A percentile compares a stretch with the other conserved stretches of the same genome.
These are phyloP conservation scores for Sebastes variabilis DNA, from an alignment of 2,797 vertebrate species.

Conservation along the genomic window DNA sequence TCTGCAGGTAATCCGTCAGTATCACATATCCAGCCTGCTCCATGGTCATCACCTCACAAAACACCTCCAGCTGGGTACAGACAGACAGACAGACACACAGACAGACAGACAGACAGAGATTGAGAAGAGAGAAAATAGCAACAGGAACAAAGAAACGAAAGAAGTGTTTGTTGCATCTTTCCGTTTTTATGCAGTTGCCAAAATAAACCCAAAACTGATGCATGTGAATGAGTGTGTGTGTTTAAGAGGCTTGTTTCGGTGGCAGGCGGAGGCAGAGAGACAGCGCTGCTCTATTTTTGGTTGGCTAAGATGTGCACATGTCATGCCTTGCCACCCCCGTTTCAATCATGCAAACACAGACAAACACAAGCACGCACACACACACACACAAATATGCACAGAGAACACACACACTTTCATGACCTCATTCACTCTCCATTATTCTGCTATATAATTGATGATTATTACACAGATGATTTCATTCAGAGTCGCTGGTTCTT, in stretches of 20 bases:
- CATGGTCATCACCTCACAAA: slow-evolving; percentile 98
- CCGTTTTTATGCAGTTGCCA: neutral
- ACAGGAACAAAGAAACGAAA: neutral
- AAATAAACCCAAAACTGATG: slow-evolving; percentile 8
- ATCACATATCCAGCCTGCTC: slow-evolving; percentile 97
- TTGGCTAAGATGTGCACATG: slow-evolving; percentile 22
- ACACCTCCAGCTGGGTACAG: slow-evolving; percentile 84
- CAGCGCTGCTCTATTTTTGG: slow-evolving; percentile 65
- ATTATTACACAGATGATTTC: slow-evolving; percentile 27
- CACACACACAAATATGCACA: slow-evolving; percentile 4
- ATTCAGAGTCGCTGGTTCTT: neutral
- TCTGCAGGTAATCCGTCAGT: slow-evolving; percentile 97
- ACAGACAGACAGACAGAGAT: neutral
- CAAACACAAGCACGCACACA: neutral
- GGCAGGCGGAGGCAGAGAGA: slow-evolving; percentile 36
- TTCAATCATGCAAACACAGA: slow-evolving; percentile 39
- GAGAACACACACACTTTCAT: slow-evolving; percentile 12
- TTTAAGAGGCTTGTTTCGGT: slow-evolving; percentile 35
- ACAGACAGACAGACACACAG: neutral
- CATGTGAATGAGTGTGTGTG: neutral
- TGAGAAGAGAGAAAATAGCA: too few relatives aligned
- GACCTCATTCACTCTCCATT: slow-evolving; percentile 23
- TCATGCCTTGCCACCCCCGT: slow-evolving; percentile 48
- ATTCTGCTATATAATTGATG: slow-evolving; percentile 33
- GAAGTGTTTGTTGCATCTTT: neutral